Evolutionary conservation across 2,113 vertebrate species (phyloP).

Genomic region (Hemichromis elongatus): DNA sequence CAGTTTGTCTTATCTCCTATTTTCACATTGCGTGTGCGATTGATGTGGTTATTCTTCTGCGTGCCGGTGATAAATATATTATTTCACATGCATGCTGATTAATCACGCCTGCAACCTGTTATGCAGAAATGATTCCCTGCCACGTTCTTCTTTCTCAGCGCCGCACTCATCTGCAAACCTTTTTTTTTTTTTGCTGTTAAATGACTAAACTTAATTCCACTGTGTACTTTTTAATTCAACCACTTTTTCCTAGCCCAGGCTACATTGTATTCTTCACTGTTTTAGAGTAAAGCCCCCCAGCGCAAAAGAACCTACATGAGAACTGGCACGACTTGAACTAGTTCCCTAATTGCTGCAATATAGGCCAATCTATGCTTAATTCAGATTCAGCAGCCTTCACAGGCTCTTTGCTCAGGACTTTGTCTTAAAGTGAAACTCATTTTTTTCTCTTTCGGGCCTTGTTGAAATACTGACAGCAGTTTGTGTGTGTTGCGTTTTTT

Average conservation of each 20-base stretch:
- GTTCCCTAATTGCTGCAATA: conserved; percentile 57
- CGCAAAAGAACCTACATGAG: conserved; percentile 45
- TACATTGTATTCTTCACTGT: neutral
- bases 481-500: neutral
- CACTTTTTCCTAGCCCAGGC: neutral
- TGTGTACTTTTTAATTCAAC: neutral
- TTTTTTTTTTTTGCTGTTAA: neutral
- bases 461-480: conserved; percentile 1
- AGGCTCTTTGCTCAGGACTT: conserved; percentile 14
- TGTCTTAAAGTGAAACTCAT: conserved; percentile 41
- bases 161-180: neutral
- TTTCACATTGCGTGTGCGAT: neutral
- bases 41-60: neutral
- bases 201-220: neutral
- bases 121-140: neutral
- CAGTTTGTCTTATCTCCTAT: neutral
- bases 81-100: neutral
- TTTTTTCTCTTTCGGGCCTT: neutral
- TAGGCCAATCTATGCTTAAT: conserved; percentile 76
- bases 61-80: neutral
- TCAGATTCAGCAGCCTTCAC: conserved; percentile 58
- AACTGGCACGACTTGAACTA: conserved; percentile 62
- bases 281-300: conserved; percentile 3
- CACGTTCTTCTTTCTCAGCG: neutral
- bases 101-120: neutral